Conservation (phyloP, 2,888 invertebrate species). For the Germaria angustata region DNA sequence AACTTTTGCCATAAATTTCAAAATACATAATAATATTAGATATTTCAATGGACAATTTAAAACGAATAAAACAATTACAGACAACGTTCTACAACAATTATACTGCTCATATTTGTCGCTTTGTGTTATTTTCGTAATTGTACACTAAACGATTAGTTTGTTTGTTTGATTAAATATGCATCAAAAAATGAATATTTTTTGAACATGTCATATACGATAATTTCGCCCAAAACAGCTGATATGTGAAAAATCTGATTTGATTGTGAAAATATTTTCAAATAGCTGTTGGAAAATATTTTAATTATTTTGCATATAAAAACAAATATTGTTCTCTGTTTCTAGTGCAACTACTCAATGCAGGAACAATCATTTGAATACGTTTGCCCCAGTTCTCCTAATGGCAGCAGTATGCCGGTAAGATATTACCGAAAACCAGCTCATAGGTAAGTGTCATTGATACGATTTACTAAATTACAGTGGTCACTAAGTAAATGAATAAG, state of each 20-base stretch:
- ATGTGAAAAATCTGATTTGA: neutral
- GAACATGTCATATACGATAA: neutral
- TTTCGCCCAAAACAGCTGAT: neutral
- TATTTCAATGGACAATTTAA: too few species aligned
- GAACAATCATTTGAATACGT: conserved; percentile 73
- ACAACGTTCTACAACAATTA: too few species aligned
- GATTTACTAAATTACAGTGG: neutral
- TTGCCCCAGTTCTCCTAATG: conserved; percentile 74
- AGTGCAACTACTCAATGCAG: conserved; percentile 74
- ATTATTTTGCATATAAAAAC: neutral
- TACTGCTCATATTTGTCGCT: too few species aligned
- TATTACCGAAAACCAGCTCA: conserved; percentile 80
- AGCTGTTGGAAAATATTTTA: neutral
- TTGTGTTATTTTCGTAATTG: too few species aligned
- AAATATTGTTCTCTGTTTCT: conserved; percentile 74
- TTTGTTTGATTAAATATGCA: too few species aligned
- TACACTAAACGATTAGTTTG: too few species aligned
- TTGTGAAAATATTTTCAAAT: neutral
- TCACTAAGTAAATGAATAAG: neutral
- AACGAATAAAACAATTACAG: too few species aligned
- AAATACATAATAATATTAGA: too few species aligned
- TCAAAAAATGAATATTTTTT: too few species aligned
- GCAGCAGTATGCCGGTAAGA: conserved; percentile 73
- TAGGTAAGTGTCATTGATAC: conserved; percentile 76
- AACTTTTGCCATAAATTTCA: too few species aligned